Conservation (phyloP, 2,797 vertebrate genomes). For the Nannoperca obscura region DNA sequence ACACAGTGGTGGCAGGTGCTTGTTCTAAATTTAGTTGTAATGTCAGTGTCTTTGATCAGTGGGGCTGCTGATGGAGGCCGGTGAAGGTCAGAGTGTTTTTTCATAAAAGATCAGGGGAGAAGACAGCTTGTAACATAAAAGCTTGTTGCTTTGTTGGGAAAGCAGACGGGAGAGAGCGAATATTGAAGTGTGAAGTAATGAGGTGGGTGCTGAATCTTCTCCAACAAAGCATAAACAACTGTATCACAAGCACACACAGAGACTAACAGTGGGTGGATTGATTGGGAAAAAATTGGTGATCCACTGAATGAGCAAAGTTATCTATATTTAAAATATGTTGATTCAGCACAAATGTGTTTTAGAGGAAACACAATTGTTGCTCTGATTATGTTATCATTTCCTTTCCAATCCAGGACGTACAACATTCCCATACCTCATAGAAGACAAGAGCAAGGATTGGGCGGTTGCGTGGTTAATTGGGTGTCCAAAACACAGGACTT, state of each 20-base stretch:
- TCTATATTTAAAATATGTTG: background rate
- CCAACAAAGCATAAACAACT: constrained; percentile 40
- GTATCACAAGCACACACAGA: background rate
- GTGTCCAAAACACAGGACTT: background rate
- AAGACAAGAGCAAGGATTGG: background rate
- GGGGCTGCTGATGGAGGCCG: constrained; percentile 60
- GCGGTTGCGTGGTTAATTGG: background rate
- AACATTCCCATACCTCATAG: background rate
- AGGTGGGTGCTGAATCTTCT: constrained; percentile 46
- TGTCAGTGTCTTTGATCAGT: constrained; percentile 81
- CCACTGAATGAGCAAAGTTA: background rate
- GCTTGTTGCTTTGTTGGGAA: constrained; percentile 63
- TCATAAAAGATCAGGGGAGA: constrained; percentile 63
- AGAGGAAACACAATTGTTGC: background rate
- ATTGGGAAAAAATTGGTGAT: constrained; percentile 5
- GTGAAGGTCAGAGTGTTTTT: constrained; percentile 68
- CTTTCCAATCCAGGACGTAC: background rate
- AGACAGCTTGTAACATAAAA: constrained; percentile 70
- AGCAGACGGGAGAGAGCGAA: constrained; percentile 39
- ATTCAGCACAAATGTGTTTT: background rate
- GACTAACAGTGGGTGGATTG: background rate
- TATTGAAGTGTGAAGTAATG: constrained; percentile 71
- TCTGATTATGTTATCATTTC: background rate
- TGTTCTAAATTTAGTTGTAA: constrained; percentile 74
- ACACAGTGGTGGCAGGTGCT: constrained; percentile 72